A percentile compares a stretch with the other conserved stretches of the same genome.
These are phyloP conservation scores for Macrobrachium nipponense DNA, from an alignment of 1,140 invertebrate genomes.

Conservation along the genomic window DNA sequence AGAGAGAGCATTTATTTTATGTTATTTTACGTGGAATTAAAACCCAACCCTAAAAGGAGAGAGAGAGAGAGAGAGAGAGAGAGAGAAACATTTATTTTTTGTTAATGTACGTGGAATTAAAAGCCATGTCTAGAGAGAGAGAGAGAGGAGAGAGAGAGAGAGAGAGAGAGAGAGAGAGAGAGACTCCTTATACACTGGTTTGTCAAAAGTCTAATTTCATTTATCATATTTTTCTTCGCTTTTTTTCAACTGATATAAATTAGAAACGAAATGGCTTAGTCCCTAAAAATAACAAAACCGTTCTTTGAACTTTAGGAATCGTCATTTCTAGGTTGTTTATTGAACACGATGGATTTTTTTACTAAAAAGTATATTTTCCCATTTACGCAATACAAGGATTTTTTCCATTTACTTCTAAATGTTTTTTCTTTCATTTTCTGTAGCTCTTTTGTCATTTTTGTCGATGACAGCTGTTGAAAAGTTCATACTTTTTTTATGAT, in stretches of 20 bases:
- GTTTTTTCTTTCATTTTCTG: not conserved
- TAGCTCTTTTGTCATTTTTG: not conserved
- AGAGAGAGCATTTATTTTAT: not conserved
- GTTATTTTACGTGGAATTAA: no score
- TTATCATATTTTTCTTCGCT: not conserved
- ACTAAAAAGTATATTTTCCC: no score
- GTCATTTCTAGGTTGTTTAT: no score
- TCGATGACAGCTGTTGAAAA: not conserved
- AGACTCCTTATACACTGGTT: not conserved
- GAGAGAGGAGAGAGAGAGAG: slow-evolving; percentile 40
- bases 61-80: slow-evolving; percentile 20
- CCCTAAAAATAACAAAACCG: not conserved
- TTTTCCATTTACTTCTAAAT: not conserved
- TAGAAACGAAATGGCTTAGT: not conserved
- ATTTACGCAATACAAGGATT: no score
- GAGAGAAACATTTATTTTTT: not conserved
- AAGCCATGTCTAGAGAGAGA: not conserved
- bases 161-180: slow-evolving; percentile 14
- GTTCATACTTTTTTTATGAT: not conserved
- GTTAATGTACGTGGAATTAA: not conserved
- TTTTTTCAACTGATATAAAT: not conserved
- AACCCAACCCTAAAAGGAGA: not conserved
- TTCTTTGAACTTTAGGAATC: not conserved
- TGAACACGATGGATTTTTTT: no score
- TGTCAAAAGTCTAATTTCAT: not conserved